These are phyloP conservation scores for Acanthurus tractus DNA, from an alignment of 2,797 vertebrate genomes.

Conservation along the genomic window DNA sequence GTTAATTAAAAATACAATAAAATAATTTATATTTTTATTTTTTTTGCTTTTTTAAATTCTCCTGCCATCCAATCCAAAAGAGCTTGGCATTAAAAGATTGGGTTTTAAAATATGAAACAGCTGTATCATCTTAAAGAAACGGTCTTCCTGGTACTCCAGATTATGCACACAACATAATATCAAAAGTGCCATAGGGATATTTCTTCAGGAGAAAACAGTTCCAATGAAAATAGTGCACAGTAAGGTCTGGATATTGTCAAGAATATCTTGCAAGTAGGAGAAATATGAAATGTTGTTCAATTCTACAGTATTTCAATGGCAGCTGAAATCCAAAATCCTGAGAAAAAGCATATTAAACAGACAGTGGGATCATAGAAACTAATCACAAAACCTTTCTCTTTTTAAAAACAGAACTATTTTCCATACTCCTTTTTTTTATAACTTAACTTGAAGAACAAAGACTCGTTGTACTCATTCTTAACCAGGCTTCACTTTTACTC, in stretches of 20 bases:
- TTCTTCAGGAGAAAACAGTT: neutral
- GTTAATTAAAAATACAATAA: too few species aligned
- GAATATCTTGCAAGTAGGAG: neutral
- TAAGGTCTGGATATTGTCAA: neutral
- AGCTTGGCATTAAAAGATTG: neutral
- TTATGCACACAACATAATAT: conserved; percentile 7
- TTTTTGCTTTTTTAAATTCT: neutral
- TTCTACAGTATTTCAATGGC: too few species aligned
- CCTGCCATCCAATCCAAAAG: neutral
- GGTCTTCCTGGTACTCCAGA: neutral
- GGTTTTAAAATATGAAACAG: neutral
- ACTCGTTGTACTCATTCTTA: conserved; percentile 65
- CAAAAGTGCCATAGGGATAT: neutral
- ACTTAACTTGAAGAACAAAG: conserved; percentile 63
- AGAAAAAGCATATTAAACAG: neutral
- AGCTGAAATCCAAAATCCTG: neutral
- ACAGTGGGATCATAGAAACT: neutral
- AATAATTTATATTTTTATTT: too few species aligned
- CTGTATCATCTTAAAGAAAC: neutral
- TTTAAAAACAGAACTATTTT: conserved; percentile 1
- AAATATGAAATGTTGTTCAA: neutral
- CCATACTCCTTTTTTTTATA: conserved; percentile 11
- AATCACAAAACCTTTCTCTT: neutral
- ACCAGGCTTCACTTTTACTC: conserved; percentile 76
- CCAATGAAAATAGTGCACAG: neutral